Conservation (phyloP, 2,888 invertebrate species). For the Andrena camellia region DNA sequence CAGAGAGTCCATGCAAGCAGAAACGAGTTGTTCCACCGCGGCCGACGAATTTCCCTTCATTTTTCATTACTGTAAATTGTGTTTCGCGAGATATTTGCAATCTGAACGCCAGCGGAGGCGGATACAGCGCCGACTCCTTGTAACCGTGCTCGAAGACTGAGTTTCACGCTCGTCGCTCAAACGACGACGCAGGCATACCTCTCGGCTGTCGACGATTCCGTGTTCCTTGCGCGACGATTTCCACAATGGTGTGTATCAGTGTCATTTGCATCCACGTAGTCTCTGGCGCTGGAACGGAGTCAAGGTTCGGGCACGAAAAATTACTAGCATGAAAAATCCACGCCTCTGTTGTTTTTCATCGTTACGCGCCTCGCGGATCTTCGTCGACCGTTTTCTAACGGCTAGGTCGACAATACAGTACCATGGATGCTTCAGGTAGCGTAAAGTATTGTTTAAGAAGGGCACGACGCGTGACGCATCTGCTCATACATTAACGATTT, state of each 20-base stretch:
- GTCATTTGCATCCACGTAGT: conserved; percentile 42
- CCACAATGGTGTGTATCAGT: conserved; percentile 35
- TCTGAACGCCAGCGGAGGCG: not conserved
- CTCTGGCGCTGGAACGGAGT: not conserved
- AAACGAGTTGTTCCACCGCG: not conserved
- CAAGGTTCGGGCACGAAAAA: not conserved
- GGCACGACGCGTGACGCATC: too few species aligned
- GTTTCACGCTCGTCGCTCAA: conserved; percentile 58
- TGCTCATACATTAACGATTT: too few species aligned
- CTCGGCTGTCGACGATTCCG: conserved; percentile 23
- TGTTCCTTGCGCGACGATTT: conserved; percentile 36
- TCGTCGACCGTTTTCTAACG: not conserved
- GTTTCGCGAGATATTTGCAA: conserved; percentile 20
- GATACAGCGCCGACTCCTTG: conserved; percentile 13
- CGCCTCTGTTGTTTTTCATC: not conserved
- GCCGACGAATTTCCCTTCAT: not conserved
- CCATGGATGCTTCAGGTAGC: not conserved
- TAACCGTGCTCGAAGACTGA: conserved; percentile 38
- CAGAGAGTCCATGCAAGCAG: not conserved
- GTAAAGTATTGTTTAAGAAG: too few species aligned
- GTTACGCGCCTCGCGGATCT: not conserved
- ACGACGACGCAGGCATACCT: conserved; percentile 4
- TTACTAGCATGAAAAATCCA: not conserved
- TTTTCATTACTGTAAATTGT: not conserved
- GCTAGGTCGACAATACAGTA: not conserved